phyloP scores from a whole-genome alignment of 2,113 vertebrate species.

The Guaruba guarouba region DNA sequence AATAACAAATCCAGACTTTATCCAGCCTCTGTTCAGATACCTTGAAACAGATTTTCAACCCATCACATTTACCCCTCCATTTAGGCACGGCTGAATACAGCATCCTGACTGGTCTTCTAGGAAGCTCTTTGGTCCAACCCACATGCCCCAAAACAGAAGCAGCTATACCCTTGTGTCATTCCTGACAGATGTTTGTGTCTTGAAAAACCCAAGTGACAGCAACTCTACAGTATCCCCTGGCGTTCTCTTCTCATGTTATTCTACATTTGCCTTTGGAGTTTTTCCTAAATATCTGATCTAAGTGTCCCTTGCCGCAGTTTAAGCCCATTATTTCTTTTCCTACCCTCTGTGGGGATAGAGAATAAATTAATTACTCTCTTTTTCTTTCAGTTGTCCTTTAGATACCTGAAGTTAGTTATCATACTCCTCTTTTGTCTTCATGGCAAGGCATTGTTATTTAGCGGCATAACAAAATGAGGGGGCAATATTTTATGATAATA shows the following conservation, averaged over 20 bases:
- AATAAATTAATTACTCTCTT: neutral
- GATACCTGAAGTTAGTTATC: neutral
- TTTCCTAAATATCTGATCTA: neutral
- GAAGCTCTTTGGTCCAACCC: neutral
- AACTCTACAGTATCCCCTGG: neutral
- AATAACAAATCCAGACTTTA: neutral
- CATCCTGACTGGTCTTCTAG: neutral
- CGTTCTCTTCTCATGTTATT: neutral
- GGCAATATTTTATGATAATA: neutral
- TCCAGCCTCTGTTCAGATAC: neutral
- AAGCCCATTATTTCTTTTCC: neutral
- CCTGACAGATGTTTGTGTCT: constrained; percentile 26
- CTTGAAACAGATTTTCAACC: neutral
- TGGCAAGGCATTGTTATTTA: neutral
- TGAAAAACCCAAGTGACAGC: neutral
- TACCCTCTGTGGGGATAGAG: neutral
- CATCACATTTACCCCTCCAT: neutral
- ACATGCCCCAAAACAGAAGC: neutral
- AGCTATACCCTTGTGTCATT: neutral
- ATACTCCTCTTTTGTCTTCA: neutral
- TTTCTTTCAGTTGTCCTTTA: neutral
- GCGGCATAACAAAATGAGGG: neutral
- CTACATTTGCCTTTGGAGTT: neutral
- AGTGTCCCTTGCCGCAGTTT: neutral
- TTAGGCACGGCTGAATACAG: neutral